Percentiles rank a stretch among this genome's conserved stretches.
These are phyloP conservation scores for Isurus oxyrinchus DNA, from an alignment of 2,113 vertebrate genomes.

Conservation along the genomic window DNA sequence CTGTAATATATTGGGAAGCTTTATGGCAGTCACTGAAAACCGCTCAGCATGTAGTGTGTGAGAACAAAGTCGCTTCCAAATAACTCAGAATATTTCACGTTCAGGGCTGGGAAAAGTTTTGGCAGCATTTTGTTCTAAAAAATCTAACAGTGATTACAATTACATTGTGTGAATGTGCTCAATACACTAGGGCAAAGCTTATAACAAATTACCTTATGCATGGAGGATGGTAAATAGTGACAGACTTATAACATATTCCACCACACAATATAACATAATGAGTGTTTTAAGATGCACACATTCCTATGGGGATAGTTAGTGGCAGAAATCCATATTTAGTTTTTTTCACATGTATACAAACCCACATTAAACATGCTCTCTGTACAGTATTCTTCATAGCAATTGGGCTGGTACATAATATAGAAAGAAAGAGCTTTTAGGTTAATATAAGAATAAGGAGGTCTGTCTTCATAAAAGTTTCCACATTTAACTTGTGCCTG, in stretches of 20 bases:
- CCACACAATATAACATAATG: background rate
- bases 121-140: background rate
- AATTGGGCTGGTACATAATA: background rate
- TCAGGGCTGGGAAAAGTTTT: background rate
- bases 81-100: background rate
- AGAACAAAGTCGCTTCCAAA: constrained; percentile 18
- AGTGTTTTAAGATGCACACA: background rate
- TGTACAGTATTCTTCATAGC: background rate
- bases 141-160: background rate
- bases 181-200: background rate
- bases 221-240: background rate
- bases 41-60: background rate
- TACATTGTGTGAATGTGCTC: too few species aligned
- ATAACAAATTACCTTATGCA: background rate
- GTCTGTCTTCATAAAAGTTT: background rate
- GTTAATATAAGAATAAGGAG: background rate
- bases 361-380: background rate
- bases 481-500: background rate
- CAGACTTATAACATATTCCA: background rate
- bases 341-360: background rate
- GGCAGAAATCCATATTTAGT: background rate
- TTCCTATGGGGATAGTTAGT: background rate
- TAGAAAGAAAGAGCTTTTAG: background rate
- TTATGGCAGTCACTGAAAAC: constrained; percentile 2
- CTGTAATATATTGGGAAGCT: background rate